These are phyloP conservation scores for Ophioderma brevispina DNA, from an alignment of 35 echinoderm and acorn worm genomes.

Conservation along the genomic window DNA sequence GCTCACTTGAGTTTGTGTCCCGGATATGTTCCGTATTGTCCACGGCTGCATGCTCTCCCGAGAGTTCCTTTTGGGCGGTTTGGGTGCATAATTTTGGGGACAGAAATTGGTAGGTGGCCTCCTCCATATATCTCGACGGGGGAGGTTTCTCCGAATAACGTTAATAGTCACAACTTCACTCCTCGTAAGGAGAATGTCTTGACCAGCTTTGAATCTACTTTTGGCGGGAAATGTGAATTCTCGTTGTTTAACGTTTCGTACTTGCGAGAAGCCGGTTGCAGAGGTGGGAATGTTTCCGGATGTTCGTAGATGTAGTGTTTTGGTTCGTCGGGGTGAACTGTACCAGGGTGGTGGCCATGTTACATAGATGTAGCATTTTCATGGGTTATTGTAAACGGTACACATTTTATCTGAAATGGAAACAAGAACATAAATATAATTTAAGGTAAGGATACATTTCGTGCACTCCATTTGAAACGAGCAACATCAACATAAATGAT, in stretches of 20 bases:
- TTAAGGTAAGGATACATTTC: too few relatives aligned
- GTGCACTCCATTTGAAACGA: too few relatives aligned
- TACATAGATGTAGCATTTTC: too few relatives aligned
- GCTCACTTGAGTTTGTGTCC: background rate
- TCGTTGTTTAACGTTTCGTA: background rate
- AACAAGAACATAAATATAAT: too few relatives aligned
- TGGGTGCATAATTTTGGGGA: slow-evolving; percentile 77
- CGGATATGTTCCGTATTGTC: slow-evolving; percentile 67
- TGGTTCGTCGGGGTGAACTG: background rate
- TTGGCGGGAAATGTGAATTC: slow-evolving; percentile 50
- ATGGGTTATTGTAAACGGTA: too few relatives aligned
- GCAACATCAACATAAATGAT: too few relatives aligned
- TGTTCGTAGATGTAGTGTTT: background rate
- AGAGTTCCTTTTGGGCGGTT: slow-evolving; percentile 88
- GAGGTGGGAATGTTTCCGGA: background rate
- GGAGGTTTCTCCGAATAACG: slow-evolving; percentile 18
- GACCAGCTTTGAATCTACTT: slow-evolving; percentile 50
- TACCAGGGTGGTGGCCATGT: background rate
- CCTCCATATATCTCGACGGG: slow-evolving; percentile 69
- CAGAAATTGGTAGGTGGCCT: slow-evolving; percentile 80
- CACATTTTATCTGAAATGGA: too few relatives aligned
- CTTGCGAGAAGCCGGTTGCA: background rate
- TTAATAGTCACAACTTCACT: slow-evolving; percentile 58
- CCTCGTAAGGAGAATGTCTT: slow-evolving; percentile 54
- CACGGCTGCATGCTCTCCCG: slow-evolving; percentile 86